A percentile compares a stretch with the other conserved stretches of the same genome.
Conservation (phyloP, 2,113 vertebrate genomes). For the Eclectus roratus region DNA sequence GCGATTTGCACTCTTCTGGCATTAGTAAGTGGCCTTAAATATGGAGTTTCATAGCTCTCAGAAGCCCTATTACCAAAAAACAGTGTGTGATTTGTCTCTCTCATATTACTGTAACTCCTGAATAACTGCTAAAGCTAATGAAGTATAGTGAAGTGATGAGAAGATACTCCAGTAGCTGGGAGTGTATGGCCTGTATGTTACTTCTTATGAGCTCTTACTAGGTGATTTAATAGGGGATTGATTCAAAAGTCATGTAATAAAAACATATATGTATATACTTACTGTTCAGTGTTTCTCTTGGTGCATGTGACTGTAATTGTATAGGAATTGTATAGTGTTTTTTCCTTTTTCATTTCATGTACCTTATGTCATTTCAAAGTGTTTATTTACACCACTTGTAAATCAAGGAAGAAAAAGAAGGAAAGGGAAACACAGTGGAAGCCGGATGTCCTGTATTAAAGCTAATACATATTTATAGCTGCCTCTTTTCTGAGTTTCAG, state of each 20-base stretch:
- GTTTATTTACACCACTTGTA: slow-evolving; percentile 22
- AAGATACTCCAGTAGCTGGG: background rate
- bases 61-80: background rate
- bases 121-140: background rate
- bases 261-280: background rate
- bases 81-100: background rate
- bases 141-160: background rate
- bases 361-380: background rate
- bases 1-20: background rate
- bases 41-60: accelerated
- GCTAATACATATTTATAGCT: slow-evolving; percentile 42
- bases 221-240: background rate
- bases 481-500: slow-evolving; percentile 5
- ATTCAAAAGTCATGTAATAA: background rate
- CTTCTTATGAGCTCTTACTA: background rate
- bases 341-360: background rate
- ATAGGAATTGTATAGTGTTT: background rate
- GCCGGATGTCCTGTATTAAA: slow-evolving; percentile 32
- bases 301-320: background rate
- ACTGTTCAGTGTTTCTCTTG: background rate
- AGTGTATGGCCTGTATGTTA: background rate
- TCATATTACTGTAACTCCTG: background rate
- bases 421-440: background rate
- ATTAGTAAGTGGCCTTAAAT: background rate
- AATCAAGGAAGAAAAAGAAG: slow-evolving; percentile 24